Conservation (phyloP, 2,797 vertebrate species). For the Falco cherrug region DNA sequence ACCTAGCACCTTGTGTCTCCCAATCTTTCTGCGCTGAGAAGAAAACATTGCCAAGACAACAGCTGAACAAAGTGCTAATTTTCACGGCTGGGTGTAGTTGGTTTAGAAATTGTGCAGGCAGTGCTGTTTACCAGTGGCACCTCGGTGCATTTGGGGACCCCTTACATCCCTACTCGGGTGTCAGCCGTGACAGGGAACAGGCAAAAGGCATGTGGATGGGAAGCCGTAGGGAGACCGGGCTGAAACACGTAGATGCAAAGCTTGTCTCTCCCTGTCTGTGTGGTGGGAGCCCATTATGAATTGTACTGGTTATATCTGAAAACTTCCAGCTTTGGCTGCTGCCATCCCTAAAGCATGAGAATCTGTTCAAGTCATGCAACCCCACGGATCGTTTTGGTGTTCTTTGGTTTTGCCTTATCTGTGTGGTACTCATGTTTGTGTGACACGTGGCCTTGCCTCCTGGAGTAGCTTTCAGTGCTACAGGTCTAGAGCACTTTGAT, state of each 20-base stretch:
- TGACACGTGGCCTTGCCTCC: neutral
- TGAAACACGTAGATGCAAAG: neutral
- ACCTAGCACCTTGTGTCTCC: neutral
- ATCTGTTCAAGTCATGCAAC: neutral
- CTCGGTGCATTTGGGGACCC: fast-evolving
- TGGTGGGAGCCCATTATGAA: neutral
- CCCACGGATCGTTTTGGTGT: neutral
- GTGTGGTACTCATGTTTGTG: neutral
- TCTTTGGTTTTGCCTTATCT: neutral
- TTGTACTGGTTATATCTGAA: neutral
- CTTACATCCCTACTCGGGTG: neutral
- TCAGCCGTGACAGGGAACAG: neutral
- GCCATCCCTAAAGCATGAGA: neutral
- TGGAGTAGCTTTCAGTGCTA: neutral
- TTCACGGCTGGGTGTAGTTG: neutral
- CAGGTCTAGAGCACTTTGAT: neutral
- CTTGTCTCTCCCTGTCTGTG: neutral
- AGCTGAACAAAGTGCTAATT: neutral
- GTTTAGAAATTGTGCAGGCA: neutral
- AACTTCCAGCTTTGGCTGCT: neutral
- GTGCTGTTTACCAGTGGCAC: neutral
- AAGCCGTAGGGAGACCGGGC: neutral
- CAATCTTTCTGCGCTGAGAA: neutral
- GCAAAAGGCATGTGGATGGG: neutral
- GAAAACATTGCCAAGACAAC: neutral